A percentile compares a stretch with the other conserved stretches of the same genome.
Conservation (phyloP, 30 jellyfish, hydroid and myxozoan genomes). For the Euphysa ruthae region DNA sequence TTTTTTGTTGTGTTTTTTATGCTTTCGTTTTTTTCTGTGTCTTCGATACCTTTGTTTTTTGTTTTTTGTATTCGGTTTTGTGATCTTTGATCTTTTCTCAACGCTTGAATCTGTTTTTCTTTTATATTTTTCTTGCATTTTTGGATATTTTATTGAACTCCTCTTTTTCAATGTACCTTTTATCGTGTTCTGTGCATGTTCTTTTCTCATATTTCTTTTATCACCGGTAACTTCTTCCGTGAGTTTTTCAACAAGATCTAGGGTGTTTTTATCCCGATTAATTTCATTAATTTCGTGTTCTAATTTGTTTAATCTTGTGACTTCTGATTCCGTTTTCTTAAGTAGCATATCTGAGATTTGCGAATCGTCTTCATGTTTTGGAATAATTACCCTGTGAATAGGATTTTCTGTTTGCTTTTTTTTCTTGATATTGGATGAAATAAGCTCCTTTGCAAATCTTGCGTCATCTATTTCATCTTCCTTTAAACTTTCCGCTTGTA, state of each 20-base stretch:
- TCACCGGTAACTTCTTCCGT: slow-evolving; percentile 1
- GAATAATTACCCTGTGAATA: not conserved
- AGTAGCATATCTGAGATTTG: no score
- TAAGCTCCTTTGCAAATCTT: slow-evolving; percentile 1
- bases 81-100: no score
- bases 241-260: not conserved
- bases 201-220: slow-evolving; percentile 1
- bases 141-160: no score
- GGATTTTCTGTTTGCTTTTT: not conserved
- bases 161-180: not conserved
- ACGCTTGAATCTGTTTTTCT: no score
- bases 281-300: slow-evolving; percentile 19
- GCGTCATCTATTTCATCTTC: slow-evolving; percentile 9
- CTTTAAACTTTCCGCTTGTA: slow-evolving; percentile 18
- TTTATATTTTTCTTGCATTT: no score
- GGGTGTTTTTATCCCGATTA: not conserved
- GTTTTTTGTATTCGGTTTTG: no score
- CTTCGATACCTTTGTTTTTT: no score
- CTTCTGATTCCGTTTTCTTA: not conserved
- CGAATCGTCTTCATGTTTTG: not conserved
- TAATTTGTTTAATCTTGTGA: not conserved
- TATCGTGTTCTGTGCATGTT: not conserved
- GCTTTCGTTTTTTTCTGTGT: no score
- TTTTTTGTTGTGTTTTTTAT: no score
- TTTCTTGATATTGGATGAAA: not conserved